Base-by-base conservation (phyloP, 2,888 invertebrate species). In the Cheilosia urbana region DNA sequence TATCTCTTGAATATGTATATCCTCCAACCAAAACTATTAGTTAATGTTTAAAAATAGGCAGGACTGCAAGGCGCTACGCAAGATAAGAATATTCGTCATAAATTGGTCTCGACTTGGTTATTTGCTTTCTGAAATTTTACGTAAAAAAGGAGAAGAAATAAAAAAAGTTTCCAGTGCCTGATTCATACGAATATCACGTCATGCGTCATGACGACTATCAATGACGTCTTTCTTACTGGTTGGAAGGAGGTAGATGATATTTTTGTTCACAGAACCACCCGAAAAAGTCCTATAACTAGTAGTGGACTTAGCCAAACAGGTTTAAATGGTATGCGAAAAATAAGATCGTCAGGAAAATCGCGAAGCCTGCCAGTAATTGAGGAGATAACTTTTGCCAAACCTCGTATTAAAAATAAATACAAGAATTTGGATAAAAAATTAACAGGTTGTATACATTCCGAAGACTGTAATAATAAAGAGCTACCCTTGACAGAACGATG, bases 81-180 rank as follows among this genome's bases (percentile, higher is more conserved):
- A 21, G 63, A 63, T 63, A 63, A 63, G 21, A 30, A 37, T 34
- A 21, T 63, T 34, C n/a, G 34, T 21, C 63, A 49, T 34, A 65
- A 19, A 19, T 47, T 24, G 6, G 27, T 11, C 4, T 15, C 21
- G 47, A 49, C 19, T 63, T 49, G 30, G n/a, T 49, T 7, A 11
- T n/a, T n/a, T 2, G 40, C 13, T 24, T 15, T 6, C 4, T 37
- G 37, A 37, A 37, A 13, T 13, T 37, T 37, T 37, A 13, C 37
- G 13, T 3, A 37, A 37, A 37, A 34, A 37, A 37, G 13, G 37
- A 37, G 11, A 37, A 37, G 11, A 11, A 37, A 37, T n/a, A 4
- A 4, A 21, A 40, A 40, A 15, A 24, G n/a, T 42, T 45, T 60
- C 42, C 27, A 24, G n/a, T 60, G 9, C 7, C 17, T 62, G 62